Evolutionary conservation across 2,113 vertebrate genomes (phyloP), one percentile per base, ranked within the genome.

Genomic region (Channa maculata): DNA sequence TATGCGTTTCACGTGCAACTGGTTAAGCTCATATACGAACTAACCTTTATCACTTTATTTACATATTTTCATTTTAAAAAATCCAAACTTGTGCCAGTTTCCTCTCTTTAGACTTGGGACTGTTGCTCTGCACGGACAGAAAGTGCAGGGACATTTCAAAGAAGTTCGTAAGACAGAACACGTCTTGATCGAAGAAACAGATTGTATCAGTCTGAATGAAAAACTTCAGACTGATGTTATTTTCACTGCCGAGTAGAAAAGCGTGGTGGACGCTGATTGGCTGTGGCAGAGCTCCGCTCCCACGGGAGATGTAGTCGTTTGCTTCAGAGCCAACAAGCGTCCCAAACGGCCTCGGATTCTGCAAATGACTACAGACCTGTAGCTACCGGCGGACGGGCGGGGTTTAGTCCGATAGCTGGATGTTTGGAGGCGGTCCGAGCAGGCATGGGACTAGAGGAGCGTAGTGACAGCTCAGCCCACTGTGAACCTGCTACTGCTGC

Each of bases 201-300:
- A 24, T 24, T 24, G 24, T 24, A 24, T 24, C 24, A 24, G 24
- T 24, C 24, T 24, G 24, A 24, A 24, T 24, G 24, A 24, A 24
- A 24, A 24, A 24, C 1, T 24, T 24, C 5, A 2, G 48, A 54
- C 65, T 44, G 13, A 24, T 58, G 9, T 68, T 71, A 8, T 83
- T 79, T 36, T 45, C 5, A 36, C 65, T 15, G 14, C 4, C 0
- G 14, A 60, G 39, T 75, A 59, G n/a, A 62, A 86, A 51, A 84
- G 85, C 94, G 94, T 95, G 94, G 77, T 92, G 65, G 82, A 3
- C 14, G 34, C 62, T 78, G 84, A 94, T 95, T 95, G 93, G 94
- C 60, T 75, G 44, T 1, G 6, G 14, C 2, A 0, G 8, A 12
- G 33, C 15, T 24, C 10, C 34, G 3, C 39, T 9, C 41, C 52